Conservation (phyloP, 2,797 vertebrate genomes). For the Bradypus variegatus region DNA sequence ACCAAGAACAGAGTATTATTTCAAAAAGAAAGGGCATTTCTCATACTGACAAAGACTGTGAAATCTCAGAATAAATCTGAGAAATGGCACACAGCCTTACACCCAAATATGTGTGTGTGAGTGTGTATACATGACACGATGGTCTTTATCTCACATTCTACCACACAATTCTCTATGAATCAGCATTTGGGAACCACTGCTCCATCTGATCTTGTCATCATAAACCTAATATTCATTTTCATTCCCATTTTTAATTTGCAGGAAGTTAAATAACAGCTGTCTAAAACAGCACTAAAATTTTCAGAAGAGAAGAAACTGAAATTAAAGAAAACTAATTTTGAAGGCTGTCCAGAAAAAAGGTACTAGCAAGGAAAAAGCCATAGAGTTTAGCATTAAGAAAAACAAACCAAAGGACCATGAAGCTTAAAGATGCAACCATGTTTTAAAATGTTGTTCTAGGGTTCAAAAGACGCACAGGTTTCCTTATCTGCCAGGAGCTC, state of each 20-base stretch:
- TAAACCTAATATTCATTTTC: neutral
- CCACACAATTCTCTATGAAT: neutral
- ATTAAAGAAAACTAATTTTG: neutral
- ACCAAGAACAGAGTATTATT: constrained; percentile 10
- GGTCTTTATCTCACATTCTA: neutral
- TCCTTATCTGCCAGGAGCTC: neutral
- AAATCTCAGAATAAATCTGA: neutral
- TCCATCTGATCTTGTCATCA: neutral
- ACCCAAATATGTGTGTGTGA: neutral
- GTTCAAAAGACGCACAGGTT: neutral
- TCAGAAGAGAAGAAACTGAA: constrained; percentile 7
- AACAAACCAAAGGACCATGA: neutral
- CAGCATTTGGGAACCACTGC: neutral
- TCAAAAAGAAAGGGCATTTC: constrained; percentile 33
- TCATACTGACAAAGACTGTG: neutral
- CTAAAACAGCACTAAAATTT: constrained; percentile 12
- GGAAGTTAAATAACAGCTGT: constrained; percentile 6
- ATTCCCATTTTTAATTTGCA: constrained; percentile 20
- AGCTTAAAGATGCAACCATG: neutral
- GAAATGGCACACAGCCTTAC: neutral
- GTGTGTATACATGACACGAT: too few relatives aligned
- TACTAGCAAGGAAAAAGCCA: neutral
- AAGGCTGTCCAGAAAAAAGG: neutral
- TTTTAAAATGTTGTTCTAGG: neutral
- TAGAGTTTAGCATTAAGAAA: neutral